Percentiles rank a stretch among this genome's conserved stretches.
phyloP scores from a whole-genome alignment of 2,797 vertebrate genomes.

The Urophycis tenuis region DNA sequence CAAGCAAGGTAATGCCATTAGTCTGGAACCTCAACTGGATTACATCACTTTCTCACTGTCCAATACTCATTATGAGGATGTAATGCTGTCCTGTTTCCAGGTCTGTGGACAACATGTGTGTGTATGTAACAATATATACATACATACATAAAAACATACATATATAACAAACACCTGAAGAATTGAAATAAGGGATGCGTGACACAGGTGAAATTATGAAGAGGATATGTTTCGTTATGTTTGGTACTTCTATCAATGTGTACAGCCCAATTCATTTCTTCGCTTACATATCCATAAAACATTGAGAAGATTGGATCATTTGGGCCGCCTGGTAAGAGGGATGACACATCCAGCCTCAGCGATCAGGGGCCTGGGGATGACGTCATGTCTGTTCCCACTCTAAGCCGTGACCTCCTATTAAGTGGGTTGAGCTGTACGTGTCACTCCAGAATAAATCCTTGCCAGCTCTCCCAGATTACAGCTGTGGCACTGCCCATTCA shows the following conservation, averaged over 20 bases:
- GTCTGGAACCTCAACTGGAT: neutral
- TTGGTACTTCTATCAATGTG: neutral
- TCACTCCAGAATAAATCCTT: neutral
- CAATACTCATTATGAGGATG: neutral
- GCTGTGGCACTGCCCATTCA: neutral
- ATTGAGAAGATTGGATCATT: no score
- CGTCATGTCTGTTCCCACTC: neutral
- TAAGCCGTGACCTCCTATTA: neutral
- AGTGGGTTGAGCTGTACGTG: neutral
- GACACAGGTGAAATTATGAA: neutral
- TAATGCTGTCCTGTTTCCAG: neutral
- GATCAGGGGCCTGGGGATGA: neutral
- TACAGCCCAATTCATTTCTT: neutral
- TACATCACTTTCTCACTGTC: neutral
- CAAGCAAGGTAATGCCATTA: neutral
- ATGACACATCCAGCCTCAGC: neutral
- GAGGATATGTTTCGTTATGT: neutral
- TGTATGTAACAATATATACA: neutral
- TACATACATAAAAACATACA: neutral
- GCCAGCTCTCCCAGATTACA: neutral
- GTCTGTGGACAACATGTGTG: neutral
- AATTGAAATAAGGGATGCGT: neutral
- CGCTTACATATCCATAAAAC: no score
- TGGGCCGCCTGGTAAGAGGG: neutral
- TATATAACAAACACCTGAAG: constrained; percentile 4